A percentile compares a stretch with the other conserved stretches of the same genome.
phyloP scores from a whole-genome alignment of 2,888 invertebrate species.

The Drosophila koepferae region DNA sequence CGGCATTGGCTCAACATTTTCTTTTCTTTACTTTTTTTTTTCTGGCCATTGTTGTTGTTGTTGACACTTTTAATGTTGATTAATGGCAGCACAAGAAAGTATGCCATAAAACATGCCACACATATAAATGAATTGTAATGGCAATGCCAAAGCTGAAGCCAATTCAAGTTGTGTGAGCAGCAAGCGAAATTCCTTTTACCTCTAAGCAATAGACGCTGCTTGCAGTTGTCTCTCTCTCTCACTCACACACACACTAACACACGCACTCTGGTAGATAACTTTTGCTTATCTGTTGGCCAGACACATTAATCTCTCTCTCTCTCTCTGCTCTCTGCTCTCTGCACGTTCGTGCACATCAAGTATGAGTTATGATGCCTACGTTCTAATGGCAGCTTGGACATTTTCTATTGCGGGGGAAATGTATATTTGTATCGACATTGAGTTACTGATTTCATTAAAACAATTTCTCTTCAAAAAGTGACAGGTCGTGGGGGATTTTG shows the following conservation, averaged over 20 bases:
- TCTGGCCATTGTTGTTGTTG: slow-evolving; percentile 31
- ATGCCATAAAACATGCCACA: slow-evolving; percentile 70
- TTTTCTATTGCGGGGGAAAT: neutral
- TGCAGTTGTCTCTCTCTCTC: slow-evolving; percentile 12
- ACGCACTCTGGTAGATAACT: slow-evolving; percentile 2
- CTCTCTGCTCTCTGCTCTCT: neutral
- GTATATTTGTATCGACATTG: slow-evolving; percentile 3
- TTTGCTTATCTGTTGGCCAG: slow-evolving; percentile 35
- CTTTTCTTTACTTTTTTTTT: slow-evolving; percentile 16
- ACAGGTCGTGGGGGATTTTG: neutral
- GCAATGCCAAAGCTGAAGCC: slow-evolving; percentile 19
- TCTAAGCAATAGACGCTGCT: slow-evolving; percentile 1
- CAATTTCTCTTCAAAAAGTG: neutral
- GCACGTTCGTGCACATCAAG: slow-evolving; percentile 8
- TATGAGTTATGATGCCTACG: slow-evolving; percentile 52
- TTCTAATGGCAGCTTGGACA: slow-evolving; percentile 31
- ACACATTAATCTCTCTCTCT: slow-evolving; percentile 51
- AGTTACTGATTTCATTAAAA: slow-evolving; percentile 9
- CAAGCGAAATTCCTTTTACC: slow-evolving; percentile 13
- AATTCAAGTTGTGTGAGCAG: slow-evolving; percentile 18
- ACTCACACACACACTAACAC: slow-evolving; percentile 3
- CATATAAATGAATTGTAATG: slow-evolving; percentile 76
- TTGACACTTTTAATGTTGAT: slow-evolving; percentile 77
- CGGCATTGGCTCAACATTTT: slow-evolving; percentile 34
- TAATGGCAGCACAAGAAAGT: slow-evolving; percentile 62